Evolutionary conservation across 2,797 vertebrate genomes (phyloP).

Genomic region (Oophaga sylvatica): DNA sequence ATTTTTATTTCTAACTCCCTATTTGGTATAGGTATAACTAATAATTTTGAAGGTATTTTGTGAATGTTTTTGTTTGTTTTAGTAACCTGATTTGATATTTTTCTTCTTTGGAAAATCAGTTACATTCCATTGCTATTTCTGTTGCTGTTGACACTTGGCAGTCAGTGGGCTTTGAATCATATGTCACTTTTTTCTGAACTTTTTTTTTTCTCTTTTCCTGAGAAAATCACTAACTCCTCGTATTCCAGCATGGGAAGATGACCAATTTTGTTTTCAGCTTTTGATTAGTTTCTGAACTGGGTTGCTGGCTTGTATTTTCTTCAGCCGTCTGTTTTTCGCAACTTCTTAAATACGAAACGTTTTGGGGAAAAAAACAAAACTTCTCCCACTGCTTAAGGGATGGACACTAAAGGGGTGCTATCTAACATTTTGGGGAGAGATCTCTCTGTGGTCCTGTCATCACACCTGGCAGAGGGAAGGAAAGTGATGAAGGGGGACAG

Average conservation of each 20-base stretch:
- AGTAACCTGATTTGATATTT: slow-evolving; percentile 27
- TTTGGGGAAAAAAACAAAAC: neutral
- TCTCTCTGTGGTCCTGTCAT: too few species aligned
- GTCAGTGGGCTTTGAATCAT: slow-evolving; percentile 6
- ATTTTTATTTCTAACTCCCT: too few species aligned
- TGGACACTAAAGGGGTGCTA: neutral
- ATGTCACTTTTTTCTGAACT: slow-evolving; percentile 31
- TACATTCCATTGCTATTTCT: slow-evolving; percentile 46
- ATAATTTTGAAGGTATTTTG: neutral
- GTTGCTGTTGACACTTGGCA: slow-evolving; percentile 44
- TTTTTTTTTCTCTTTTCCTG: slow-evolving; percentile 13
- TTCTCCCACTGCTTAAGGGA: neutral
- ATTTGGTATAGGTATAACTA: neutral
- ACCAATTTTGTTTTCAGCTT: slow-evolving; percentile 42
- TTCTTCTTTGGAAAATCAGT: slow-evolving; percentile 26
- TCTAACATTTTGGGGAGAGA: neutral
- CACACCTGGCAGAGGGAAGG: too few species aligned
- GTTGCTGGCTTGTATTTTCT: slow-evolving; percentile 9
- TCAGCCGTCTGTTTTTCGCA: slow-evolving; percentile 21
- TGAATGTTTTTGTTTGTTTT: slow-evolving; percentile 34
- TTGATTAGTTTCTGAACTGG: slow-evolving; percentile 27
- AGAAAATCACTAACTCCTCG: slow-evolving; percentile 38
- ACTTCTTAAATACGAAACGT: slow-evolving; percentile 24
- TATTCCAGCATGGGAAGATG: slow-evolving; percentile 39
- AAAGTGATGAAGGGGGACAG: too few species aligned